Evolutionary conservation across 2,888 invertebrate species (phyloP).

Genomic region (Orgyia antiqua): DNA sequence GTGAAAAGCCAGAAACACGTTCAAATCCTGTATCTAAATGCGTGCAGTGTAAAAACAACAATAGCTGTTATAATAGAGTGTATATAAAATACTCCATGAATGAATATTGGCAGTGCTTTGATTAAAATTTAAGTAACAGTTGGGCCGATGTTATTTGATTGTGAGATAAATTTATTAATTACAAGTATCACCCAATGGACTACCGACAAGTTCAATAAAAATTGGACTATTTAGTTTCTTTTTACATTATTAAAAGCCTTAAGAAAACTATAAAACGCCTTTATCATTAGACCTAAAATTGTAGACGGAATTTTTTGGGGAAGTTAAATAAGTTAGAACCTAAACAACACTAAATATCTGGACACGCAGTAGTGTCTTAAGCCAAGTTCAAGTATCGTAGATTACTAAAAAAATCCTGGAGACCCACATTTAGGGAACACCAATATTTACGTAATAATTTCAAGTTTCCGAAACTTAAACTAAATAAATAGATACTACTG

Average conservation of each 20-base stretch:
- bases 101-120: conserved; percentile 58
- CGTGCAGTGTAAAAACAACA: conserved; percentile 5
- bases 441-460: too few species aligned
- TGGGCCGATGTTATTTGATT: conserved; percentile 10
- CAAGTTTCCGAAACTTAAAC: too few species aligned
- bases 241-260: background rate
- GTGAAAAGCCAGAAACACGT: background rate
- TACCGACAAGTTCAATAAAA: background rate
- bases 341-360: too few species aligned
- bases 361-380: too few species aligned
- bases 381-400: too few species aligned
- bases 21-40: conserved; percentile 1
- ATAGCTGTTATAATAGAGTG: too few species aligned
- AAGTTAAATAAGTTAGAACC: too few species aligned
- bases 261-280: too few species aligned
- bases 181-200: background rate
- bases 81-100: conserved; percentile 47
- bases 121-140: conserved; percentile 21
- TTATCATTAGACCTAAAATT: too few species aligned
- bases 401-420: too few species aligned
- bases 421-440: too few species aligned
- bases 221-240: background rate
- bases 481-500: background rate
- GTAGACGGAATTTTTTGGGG: too few species aligned
- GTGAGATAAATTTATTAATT: background rate